Evolutionary conservation across 2,113 vertebrate genomes (phyloP).

Genomic region (Cairina moschata): DNA sequence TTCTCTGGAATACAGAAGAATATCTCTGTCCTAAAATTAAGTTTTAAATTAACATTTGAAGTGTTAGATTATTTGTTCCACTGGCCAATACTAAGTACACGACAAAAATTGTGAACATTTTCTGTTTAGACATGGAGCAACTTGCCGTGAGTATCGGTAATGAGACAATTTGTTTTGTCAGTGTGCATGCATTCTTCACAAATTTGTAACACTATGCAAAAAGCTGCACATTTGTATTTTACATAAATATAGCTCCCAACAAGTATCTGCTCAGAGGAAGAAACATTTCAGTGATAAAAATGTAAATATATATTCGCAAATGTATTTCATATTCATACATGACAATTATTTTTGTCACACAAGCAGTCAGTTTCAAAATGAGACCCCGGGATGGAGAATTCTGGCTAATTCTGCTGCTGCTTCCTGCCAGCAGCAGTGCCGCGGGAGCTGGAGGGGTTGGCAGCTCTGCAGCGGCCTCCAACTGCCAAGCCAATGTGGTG

Average conservation of each 20-base stretch:
- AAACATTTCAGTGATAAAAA: background rate
- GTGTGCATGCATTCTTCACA: background rate
- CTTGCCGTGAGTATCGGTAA: background rate
- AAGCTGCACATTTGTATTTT: background rate
- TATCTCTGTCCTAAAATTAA: background rate
- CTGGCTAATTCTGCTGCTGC: background rate
- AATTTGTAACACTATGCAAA: background rate
- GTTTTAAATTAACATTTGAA: background rate
- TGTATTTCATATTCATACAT: background rate
- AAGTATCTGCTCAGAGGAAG: background rate
- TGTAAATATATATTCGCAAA: background rate
- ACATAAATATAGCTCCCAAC: background rate
- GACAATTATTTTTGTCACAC: background rate
- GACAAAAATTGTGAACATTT: background rate
- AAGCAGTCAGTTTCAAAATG: background rate
- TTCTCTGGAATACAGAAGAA: background rate
- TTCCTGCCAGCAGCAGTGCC: background rate
- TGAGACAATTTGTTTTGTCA: background rate
- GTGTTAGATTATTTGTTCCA: background rate
- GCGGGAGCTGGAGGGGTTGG: accelerated
- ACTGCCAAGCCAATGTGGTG: background rate
- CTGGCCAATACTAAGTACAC: background rate
- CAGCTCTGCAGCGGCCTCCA: background rate
- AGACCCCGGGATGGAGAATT: background rate
- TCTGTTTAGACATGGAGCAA: background rate